Base-by-base conservation (phyloP, 2,888 invertebrate genomes). In the Limenitis arthemis region DNA sequence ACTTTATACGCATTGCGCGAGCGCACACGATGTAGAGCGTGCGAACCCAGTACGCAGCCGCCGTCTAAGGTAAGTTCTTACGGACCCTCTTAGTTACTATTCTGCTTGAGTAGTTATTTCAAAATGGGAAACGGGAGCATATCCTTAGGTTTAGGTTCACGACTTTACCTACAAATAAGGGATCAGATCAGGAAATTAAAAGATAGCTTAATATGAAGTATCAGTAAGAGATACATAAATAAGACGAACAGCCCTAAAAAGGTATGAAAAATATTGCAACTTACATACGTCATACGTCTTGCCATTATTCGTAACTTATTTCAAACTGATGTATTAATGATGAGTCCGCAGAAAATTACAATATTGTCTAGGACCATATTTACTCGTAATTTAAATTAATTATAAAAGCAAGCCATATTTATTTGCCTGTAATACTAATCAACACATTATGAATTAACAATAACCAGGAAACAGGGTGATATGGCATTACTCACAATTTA, bases 1-100 rank as follows among this genome's bases (percentile, higher is more conserved):
- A 54, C 58, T 64, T 56, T 52, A 55, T 59, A 65, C 62, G 62
- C 64, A 61, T 56, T 58, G 58, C 56, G 62, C 63, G 58, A 55
- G 63, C 63, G 66, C 62, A 61, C 49, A 61, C 63, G 62, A 77
- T 70, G 65, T 74, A 65, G 78, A 75, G 70, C 78, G 77, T 77
- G 79, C 66, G 79, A 78, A 67, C 69, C 51, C 58, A 47, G 47
- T 31, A 53, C 49, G 49, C 53, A 50, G 57, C 57, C 55, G 57
- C 57, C 55, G 47, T 55, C 47, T 57, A 58, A 49, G 61, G 54
- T 51, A 54, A 51, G 55, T 53, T 58, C 53, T 53, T 49, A 49
- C 53, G 47, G 53, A 46, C 55, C 53, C 55, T 55, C 61, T 52
- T 61, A 60, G 63, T 65, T 65, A 60, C 58, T 56, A 65, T 60